Base-by-base conservation (phyloP, 37 sponge, comb jelly and placozoan species). In the Hormiphora californensis region DNA sequence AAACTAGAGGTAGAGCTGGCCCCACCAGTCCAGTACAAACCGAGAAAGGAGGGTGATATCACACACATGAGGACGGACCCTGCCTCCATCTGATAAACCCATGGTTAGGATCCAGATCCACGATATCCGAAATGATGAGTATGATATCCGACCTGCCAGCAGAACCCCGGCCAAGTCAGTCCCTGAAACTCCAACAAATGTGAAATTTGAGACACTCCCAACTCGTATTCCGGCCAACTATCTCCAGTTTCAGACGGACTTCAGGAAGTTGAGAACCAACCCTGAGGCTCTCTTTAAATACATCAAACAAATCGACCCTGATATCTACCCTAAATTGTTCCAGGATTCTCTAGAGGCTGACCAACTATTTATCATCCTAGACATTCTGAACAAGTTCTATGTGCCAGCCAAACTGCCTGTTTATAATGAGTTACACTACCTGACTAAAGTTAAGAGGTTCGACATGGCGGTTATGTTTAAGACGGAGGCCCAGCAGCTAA, bases 381-480 rank as follows among this genome's bases (percentile, higher is more conserved):
- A 69, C 31, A 43, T 86, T 8, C 37, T 89, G 41, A 86, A 62
- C 51, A 85, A 55, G 17, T 89, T 34, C 86, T 89, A 89, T 61
- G 25, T 89, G 1, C 89, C 69, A 9, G 62, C 86, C 35, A 39
- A 54, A 86, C 22, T 89, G 40, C 62, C 86, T 41, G 81, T 73
- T 23, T 73, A 73, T 46, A 73, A 46, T 40, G 91, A 97, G 87
- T 86, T 97, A 59, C 23, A 35, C 37, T 86, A 69, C 4, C 54
- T 97, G n/a, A 89, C 93, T 7, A 88, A 89, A 44, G 93, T 97
- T 9, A 63, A 87, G 54, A 55, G 98, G 22, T 97, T 97, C 86
- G 89, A 89, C 63, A 91, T 97, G 69, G 95, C 92, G 21, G 87
- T 92, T 54, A 92, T 97, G 93, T 97, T 97, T 63, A 73, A 73